Evolutionary conservation across 2,113 vertebrate species (phyloP).

Genomic region (Periophthalmodon schlosseri): DNA sequence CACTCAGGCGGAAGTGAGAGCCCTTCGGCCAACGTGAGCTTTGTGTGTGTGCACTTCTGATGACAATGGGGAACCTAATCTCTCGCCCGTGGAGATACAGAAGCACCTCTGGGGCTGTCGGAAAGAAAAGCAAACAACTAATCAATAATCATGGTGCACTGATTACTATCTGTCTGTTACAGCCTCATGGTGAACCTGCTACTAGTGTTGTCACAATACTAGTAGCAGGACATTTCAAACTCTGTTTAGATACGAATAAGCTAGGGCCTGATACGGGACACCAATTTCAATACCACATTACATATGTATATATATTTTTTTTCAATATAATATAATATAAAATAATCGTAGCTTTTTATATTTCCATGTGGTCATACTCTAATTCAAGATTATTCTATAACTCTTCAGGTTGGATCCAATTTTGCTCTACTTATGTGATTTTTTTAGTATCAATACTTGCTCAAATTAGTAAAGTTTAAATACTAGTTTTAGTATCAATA

Average conservation of each 20-base stretch:
- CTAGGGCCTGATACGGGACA: neutral
- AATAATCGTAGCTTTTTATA: neutral
- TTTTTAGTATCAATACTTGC: too few species aligned
- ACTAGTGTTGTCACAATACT: too few species aligned
- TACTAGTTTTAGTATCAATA: too few species aligned
- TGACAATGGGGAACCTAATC: constrained; percentile 66
- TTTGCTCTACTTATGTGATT: too few species aligned
- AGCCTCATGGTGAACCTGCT: constrained; percentile 12
- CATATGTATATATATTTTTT: neutral
- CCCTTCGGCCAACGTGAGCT: constrained; percentile 44
- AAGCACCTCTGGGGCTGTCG: constrained; percentile 45
- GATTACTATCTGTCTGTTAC: constrained; percentile 40
- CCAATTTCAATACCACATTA: neutral
- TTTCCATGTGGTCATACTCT: neutral
- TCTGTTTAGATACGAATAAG: neutral
- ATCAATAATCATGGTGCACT: constrained; percentile 41
- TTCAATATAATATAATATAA: too few species aligned
- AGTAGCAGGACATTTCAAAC: too few species aligned
- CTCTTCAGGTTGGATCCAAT: too few species aligned
- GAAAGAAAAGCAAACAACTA: constrained; percentile 56
- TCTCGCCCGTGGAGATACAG: constrained; percentile 40
- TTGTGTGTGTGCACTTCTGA: constrained; percentile 34
- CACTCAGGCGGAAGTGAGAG: constrained; percentile 28
- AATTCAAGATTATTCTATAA: too few species aligned
- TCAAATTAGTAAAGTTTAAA: too few species aligned